These are phyloP conservation scores for Diabrotica undecimpunctata DNA, from an alignment of 1,140 invertebrate genomes.

Conservation along the genomic window DNA sequence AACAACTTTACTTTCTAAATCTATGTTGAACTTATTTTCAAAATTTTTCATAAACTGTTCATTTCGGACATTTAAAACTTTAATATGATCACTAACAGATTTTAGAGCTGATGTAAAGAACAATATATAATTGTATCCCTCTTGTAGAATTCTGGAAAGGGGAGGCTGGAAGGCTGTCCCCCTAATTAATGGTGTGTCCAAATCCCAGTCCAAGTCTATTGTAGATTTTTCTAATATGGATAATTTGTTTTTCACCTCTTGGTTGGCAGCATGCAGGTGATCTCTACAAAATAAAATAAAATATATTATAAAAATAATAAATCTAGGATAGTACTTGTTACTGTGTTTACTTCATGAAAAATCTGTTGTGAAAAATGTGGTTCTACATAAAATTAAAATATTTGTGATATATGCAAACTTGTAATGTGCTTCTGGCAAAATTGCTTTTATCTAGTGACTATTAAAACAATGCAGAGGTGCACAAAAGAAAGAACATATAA, in stretches of 20 bases:
- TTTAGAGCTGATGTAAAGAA: slow-evolving; percentile 31
- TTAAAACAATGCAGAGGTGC: too few species aligned
- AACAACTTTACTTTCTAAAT: slow-evolving; percentile 29
- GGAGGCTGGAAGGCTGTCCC: slow-evolving; percentile 37
- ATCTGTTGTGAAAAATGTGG: too few species aligned
- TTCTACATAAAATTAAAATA: too few species aligned
- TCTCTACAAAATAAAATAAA: slow-evolving; percentile 26
- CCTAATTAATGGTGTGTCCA: slow-evolving; percentile 25
- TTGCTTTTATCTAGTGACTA: too few species aligned
- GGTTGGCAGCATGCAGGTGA: slow-evolving; percentile 32
- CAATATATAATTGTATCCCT: slow-evolving; percentile 33
- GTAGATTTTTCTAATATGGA: slow-evolving; percentile 34
- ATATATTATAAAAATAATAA: not conserved
- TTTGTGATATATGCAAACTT: too few species aligned
- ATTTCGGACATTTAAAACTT: slow-evolving; percentile 28
- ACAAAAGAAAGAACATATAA: not conserved
- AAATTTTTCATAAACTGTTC: slow-evolving; percentile 31
- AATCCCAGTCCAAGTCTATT: slow-evolving; percentile 39
- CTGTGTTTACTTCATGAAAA: too few species aligned
- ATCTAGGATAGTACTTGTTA: not conserved
- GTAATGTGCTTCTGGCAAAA: too few species aligned
- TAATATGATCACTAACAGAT: slow-evolving; percentile 32
- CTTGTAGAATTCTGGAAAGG: slow-evolving; percentile 32
- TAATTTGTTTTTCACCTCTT: slow-evolving; percentile 38
- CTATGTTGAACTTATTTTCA: slow-evolving; percentile 30